phyloP scores from a whole-genome alignment of 2,797 vertebrate genomes.

The Tympanoctomys barrerae region DNA sequence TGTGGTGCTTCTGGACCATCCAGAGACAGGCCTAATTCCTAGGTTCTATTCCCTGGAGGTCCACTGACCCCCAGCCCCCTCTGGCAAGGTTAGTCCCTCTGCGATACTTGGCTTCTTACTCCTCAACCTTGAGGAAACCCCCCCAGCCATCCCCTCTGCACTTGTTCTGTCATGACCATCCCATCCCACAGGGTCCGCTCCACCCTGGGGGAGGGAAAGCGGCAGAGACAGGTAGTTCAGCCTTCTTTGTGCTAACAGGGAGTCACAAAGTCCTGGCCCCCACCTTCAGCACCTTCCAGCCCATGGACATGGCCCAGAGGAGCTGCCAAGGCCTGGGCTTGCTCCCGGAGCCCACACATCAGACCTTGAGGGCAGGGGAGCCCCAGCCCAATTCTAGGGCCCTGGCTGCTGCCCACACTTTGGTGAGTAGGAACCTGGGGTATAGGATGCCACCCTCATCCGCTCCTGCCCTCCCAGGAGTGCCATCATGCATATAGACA shows the following conservation, averaged over 20 bases:
- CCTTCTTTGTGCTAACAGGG: slow-evolving; percentile 56
- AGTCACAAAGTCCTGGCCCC: neutral
- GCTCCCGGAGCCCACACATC: neutral
- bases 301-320: neutral
- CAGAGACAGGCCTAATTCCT: neutral
- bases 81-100: neutral
- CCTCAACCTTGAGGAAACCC: neutral
- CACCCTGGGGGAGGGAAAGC: neutral
- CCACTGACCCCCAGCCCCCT: neutral
- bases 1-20: neutral
- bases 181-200: neutral
- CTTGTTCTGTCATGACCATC: neutral
- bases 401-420: neutral
- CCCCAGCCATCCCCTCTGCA: neutral
- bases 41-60: neutral
- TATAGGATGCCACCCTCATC: neutral
- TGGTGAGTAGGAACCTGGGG: slow-evolving; percentile 1
- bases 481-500: neutral
- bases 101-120: neutral
- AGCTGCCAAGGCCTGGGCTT: neutral
- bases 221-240: neutral
- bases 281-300: slow-evolving; percentile 73
- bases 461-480: neutral
- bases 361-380: neutral
- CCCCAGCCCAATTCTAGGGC: neutral